Evolutionary conservation across 64 coral and sea anemone species (phyloP).

Genomic region (Dendronephthya gigantea): DNA sequence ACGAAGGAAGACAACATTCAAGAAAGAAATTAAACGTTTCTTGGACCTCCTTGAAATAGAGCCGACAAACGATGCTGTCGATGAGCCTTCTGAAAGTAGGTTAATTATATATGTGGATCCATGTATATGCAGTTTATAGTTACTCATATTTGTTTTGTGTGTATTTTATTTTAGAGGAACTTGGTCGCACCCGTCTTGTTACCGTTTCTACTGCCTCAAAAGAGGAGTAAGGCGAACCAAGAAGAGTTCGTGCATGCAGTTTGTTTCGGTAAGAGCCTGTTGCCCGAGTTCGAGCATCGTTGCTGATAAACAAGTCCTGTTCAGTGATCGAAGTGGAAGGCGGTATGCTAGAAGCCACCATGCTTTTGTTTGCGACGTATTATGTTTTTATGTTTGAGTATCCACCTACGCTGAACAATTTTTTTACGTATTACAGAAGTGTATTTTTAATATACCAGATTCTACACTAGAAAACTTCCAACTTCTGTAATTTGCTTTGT

Average conservation of each 20-base stretch:
- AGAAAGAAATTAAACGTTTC: not conserved
- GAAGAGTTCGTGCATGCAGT: no score
- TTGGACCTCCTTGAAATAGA: not conserved
- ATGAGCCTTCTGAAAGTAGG: no score
- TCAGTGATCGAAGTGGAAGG: not conserved
- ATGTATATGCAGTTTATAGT: no score
- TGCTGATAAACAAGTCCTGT: not conserved
- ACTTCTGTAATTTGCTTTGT: no score
- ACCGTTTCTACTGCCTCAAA: no score
- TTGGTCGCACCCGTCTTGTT: no score
- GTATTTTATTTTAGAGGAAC: no score
- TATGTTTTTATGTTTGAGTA: not conserved
- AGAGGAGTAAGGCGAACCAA: no score
- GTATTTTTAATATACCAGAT: not conserved
- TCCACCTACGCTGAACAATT: not conserved
- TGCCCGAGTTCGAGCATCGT: not conserved
- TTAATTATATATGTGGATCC: no score
- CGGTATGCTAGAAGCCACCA: not conserved
- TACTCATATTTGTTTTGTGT: no score
- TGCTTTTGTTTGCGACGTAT: not conserved
- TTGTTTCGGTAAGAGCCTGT: no score
- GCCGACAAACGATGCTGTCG: not conserved
- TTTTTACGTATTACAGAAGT: not conserved
- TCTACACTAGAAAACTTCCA: no score
- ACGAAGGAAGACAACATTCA: not conserved